Base-by-base conservation (phyloP, 2,888 invertebrate genomes). In the Leucophenga montana region DNA sequence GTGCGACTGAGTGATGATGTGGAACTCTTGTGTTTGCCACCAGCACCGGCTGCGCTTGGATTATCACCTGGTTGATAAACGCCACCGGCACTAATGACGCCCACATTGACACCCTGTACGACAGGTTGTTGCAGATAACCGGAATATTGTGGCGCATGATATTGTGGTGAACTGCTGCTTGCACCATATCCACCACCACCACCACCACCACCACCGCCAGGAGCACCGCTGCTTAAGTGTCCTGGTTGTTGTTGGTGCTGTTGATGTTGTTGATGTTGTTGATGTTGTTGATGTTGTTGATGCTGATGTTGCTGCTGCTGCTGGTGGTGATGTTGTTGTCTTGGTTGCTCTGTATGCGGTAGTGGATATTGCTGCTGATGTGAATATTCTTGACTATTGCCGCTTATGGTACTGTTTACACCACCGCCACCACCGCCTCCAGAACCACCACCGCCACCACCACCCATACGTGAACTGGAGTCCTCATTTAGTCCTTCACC, bases 401-500 rank as follows among this genome's bases (percentile, higher is more conserved):
- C 86, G 69, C 80, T 85, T 67, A 8, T 39, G 11, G 11, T 8
- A 39, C 78, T 74, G 71, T 76, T 83, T 65, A 73, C 85, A 71
- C 79, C 81, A 44, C 72, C 67, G 20, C 77, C 72, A 54, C 44
- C 76, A 6, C 71, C 71, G 53, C 76, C 77, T 67, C 75, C 81
- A 65, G 79, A 82, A 66, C 81, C 86, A 4, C 78, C 85, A 57
- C 86, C 81, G 66, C 80, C 83, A 66, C 81, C 86, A 4, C 78
- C 85, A 57, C 86, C 87, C 77, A 87, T 79, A n/a, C 87, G 84
- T 18, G 86, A 84, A n/a, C 86, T 83, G 0, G 87, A 84, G 53
- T 87, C 87, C 61, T 88, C 88, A 68, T 88, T 85, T 13, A 88
- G 83, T 2, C 87, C 88, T 74, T 88, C 87, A 62, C 87, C 87